Evolutionary conservation across 2,888 invertebrate species (phyloP), one percentile per base, ranked within the genome.

Genomic region (Teinopalpus imperialis): DNA sequence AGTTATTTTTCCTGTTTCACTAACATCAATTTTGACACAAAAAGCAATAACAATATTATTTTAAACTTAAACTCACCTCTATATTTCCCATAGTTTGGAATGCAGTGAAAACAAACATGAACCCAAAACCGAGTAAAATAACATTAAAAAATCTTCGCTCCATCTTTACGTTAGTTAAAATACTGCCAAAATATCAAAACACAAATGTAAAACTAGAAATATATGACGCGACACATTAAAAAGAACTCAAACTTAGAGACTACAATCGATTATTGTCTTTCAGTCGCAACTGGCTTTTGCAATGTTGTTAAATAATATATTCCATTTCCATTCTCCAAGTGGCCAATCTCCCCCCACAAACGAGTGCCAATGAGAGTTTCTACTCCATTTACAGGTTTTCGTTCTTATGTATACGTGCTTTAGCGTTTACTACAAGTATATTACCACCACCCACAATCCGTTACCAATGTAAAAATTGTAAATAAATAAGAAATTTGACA

Each of bases 31-130:
- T n/a, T n/a, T n/a, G n/a, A n/a, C n/a, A n/a, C n/a, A n/a, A n/a
- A n/a, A n/a, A n/a, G n/a, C n/a, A n/a, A n/a, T n/a, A n/a, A n/a
- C n/a, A n/a, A n/a, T n/a, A n/a, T n/a, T n/a, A 12, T 12, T 21
- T 5, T 9, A 31, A 27, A 21, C 6, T 29, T 31, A 14, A 32
- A 62, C 93, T 91, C 89, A 98, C 98, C 94, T 98, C 95, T 66
- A 98, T 97, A 82, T 98, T 97, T 56, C 97, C 95, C 93, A 97
- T 96, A 32, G 98, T 98, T 90, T 98, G 98, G 81, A 99, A 99
- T 26, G 98, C 97, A 49, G 98, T 97, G 79, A 99, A 99, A 56
- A 98, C 94, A 69, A 98, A 93, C 97, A 99, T 97, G 85, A 99
- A 99, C 40, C 96, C 95, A 64, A 97, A 91, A 63, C 98, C 98